Percentiles rank a stretch among this genome's conserved stretches.
These are phyloP conservation scores for Pristionchus fissidentatus DNA, from an alignment of 2,888 invertebrate genomes.

Conservation along the genomic window DNA sequence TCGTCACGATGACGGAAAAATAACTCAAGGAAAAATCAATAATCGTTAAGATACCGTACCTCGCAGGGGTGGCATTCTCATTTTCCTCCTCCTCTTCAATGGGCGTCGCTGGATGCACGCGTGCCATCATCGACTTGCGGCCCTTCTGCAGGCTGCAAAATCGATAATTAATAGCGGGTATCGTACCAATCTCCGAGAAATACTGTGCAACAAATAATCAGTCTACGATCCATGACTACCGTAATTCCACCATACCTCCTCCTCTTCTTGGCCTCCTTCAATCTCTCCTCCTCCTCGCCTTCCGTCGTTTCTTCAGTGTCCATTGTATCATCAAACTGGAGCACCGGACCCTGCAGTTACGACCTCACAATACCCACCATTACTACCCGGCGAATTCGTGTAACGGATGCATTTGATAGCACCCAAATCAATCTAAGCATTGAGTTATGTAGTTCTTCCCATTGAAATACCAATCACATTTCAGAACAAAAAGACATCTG, in stretches of 20 bases:
- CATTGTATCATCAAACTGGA: neutral
- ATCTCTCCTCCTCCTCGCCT: slow-evolving; percentile 12
- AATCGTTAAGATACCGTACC: no score
- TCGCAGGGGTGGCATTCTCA: neutral
- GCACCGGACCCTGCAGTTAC: neutral
- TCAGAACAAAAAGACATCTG: no score
- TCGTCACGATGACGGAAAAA: no score
- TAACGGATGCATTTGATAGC: no score
- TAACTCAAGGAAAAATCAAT: no score
- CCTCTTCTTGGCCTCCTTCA: slow-evolving; percentile 17
- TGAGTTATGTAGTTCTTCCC: no score
- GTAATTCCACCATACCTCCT: slow-evolving; percentile 6
- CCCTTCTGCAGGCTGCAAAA: slow-evolving; percentile 29
- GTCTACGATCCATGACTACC: neutral
- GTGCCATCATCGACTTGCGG: slow-evolving; percentile 11
- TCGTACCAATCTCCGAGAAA: no score
- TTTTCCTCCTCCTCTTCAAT: slow-evolving; percentile 34
- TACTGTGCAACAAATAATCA: neutral
- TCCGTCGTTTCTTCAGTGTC: slow-evolving; percentile 7
- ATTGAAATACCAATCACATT: no score
- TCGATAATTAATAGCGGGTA: no score
- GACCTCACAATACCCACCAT: no score
- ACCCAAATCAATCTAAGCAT: no score
- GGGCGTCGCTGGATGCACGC: neutral
- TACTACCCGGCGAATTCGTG: no score